Evolutionary conservation across 1,140 invertebrate genomes (phyloP).

Genomic region (Heliconius eleuchia): DNA sequence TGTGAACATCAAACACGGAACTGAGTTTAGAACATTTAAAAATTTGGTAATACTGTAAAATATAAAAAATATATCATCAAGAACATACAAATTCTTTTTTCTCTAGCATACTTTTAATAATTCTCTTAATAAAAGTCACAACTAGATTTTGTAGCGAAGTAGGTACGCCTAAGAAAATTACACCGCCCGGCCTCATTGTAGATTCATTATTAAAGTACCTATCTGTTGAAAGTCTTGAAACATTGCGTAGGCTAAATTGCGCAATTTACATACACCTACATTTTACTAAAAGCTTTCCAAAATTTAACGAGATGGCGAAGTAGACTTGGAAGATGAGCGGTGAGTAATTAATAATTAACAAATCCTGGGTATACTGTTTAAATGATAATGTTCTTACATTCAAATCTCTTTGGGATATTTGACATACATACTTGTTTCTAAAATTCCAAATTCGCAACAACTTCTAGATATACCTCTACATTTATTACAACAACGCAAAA

Average conservation of each 20-base stretch:
- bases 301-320: constrained; percentile 24
- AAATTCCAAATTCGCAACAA: not conserved
- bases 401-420: not conserved
- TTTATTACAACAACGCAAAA: not conserved
- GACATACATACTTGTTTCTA: not conserved
- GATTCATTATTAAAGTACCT: constrained; percentile 27
- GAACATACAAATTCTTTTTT: not conserved
- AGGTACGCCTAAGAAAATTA: constrained; percentile 4
- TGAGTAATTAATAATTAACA: constrained; percentile 34
- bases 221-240: constrained; percentile 33
- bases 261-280: constrained; percentile 31
- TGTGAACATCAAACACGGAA: not conserved
- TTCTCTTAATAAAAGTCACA: not conserved
- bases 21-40: not conserved
- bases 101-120: not conserved
- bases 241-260: constrained; percentile 30
- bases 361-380: constrained; percentile 20
- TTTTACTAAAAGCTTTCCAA: constrained; percentile 32
- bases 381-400: constrained; percentile 24
- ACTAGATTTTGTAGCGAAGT: not conserved
- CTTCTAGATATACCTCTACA: not conserved
- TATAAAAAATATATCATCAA: not conserved
- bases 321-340: constrained; percentile 24
- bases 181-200: constrained; percentile 20
- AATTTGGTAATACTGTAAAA: not conserved